Evolutionary conservation across 1,140 invertebrate species (phyloP).

Genomic region (Panagrolaimus sp.): DNA sequence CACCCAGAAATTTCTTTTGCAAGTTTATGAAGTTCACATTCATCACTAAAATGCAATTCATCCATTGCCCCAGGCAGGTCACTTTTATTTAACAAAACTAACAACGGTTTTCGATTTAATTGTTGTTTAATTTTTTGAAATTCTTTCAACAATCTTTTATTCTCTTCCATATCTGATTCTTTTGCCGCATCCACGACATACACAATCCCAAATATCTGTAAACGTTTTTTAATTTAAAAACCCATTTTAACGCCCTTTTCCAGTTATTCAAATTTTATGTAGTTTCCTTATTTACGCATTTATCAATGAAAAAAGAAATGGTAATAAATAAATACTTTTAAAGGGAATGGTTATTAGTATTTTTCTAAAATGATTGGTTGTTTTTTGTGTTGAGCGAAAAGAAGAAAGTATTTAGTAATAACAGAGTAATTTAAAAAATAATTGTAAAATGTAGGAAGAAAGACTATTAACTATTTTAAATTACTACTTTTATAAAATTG

Average conservation of each 20-base stretch:
- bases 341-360: too few relatives aligned
- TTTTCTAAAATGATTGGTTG: too few relatives aligned
- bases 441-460: too few relatives aligned
- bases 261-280: background rate
- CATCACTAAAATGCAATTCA: conserved; percentile 73
- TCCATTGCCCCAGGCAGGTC: conserved; percentile 71
- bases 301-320: too few relatives aligned
- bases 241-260: background rate
- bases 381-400: too few relatives aligned
- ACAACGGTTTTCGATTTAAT: conserved; percentile 71
- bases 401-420: too few relatives aligned
- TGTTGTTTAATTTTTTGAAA: conserved; percentile 69
- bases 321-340: too few relatives aligned
- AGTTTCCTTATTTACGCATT: background rate
- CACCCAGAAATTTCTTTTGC: conserved; percentile 72
- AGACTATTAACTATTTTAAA: too few relatives aligned
- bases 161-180: conserved; percentile 71
- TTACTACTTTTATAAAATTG: too few relatives aligned
- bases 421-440: too few relatives aligned
- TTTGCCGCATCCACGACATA: conserved; percentile 82
- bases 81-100: conserved; percentile 75
- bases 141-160: conserved; percentile 64
- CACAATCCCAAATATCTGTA: conserved; percentile 68
- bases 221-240: background rate
- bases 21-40: conserved; percentile 68